phyloP scores from a whole-genome alignment of 2,888 invertebrate genomes.

The Dryomyza anilis region DNA sequence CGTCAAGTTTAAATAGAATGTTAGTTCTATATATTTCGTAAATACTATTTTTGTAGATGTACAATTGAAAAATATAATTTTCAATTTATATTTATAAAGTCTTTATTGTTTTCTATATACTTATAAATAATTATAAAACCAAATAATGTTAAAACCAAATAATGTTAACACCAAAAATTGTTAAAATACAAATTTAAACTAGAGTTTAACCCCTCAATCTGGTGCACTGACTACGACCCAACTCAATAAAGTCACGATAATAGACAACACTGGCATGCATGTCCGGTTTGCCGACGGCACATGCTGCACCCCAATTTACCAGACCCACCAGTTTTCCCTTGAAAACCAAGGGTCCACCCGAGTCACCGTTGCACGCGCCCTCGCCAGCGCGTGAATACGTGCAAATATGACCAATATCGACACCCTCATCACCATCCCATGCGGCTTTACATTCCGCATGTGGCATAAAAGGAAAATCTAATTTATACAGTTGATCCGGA shows the following conservation, averaged over 20 bases:
- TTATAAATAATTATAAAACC: no score
- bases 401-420: slow-evolving; percentile 66
- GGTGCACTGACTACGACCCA: slow-evolving; percentile 37
- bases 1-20: no score
- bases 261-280: slow-evolving; percentile 49
- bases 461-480: slow-evolving; percentile 64
- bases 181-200: no score
- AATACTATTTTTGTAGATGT: no score
- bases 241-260: slow-evolving; percentile 49
- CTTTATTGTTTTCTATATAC: no score
- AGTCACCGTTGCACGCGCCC: slow-evolving; percentile 59
- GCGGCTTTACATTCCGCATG: slow-evolving; percentile 63
- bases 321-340: slow-evolving; percentile 46
- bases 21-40: no score
- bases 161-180: no score
- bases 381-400: slow-evolving; percentile 65
- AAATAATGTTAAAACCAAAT: no score
- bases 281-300: slow-evolving; percentile 50
- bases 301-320: slow-evolving; percentile 54
- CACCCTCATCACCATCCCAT: slow-evolving; percentile 59
- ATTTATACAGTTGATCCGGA: slow-evolving; percentile 64
- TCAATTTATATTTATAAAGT: no score
- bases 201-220: slow-evolving; percentile 2
- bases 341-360: slow-evolving; percentile 50
- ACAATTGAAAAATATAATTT: no score